Percentiles rank a stretch among this genome's conserved stretches.
Conservation (phyloP, 1,140 invertebrate species). For the Drosophila bocqueti region DNA sequence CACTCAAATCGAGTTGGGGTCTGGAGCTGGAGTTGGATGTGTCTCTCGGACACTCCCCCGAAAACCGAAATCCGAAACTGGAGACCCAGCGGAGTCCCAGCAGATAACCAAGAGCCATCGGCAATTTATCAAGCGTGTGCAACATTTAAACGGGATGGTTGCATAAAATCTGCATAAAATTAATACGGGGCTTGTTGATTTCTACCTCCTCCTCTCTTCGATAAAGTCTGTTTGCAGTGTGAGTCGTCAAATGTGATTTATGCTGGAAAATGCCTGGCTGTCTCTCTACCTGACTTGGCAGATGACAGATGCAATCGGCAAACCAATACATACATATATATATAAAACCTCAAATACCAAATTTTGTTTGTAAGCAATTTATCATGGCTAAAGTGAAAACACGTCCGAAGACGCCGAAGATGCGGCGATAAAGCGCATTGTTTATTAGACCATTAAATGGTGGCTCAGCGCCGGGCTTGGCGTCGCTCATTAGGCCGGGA, state of each 20-base stretch:
- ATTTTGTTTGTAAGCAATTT: conserved; percentile 67
- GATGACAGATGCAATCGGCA: conserved; percentile 71
- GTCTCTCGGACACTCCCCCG: conserved; percentile 49
- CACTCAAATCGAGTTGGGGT: conserved; percentile 37
- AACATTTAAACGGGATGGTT: conserved; percentile 68
- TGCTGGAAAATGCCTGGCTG: conserved; percentile 69
- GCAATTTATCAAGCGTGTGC: conserved; percentile 73
- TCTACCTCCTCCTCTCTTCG: conserved; percentile 57
- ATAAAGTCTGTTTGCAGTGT: conserved; percentile 70
- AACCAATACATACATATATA: conserved; percentile 19
- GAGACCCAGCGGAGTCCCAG: conserved; percentile 16
- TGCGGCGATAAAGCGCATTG: conserved; percentile 57
- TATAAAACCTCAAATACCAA: conserved; percentile 48
- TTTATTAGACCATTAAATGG: conserved; percentile 77
- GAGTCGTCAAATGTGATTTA: conserved; percentile 73
- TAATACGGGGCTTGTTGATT: conserved; percentile 58
- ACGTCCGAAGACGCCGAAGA: conserved; percentile 39
- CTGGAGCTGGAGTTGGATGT: conserved; percentile 37
- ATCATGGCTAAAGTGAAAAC: conserved; percentile 77
- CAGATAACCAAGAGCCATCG: conserved; percentile 52
- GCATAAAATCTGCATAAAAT: conserved; percentile 81
- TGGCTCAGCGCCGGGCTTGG: conserved; percentile 39
- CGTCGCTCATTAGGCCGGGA: conserved; percentile 62
- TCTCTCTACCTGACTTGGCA: conserved; percentile 28
- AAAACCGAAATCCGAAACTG: conserved; percentile 3